phyloP scores from a whole-genome alignment of 1,140 invertebrate species.

The Magallana angulata region DNA sequence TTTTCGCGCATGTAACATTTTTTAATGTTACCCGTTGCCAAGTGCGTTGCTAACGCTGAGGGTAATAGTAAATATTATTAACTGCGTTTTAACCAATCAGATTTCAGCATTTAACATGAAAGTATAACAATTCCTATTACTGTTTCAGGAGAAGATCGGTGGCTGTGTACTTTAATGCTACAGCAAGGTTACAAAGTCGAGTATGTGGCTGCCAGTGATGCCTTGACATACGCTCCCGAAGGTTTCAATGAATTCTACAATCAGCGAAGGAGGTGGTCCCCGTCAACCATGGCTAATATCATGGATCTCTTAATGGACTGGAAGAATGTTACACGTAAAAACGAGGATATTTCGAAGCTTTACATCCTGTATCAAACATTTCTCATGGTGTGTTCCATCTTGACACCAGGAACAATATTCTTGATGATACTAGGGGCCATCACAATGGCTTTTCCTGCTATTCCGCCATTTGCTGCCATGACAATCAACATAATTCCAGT shows the following conservation, averaged over 20 bases:
- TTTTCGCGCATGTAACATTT: no score
- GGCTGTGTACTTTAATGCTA: slow-evolving; percentile 84
- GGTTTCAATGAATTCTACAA: slow-evolving; percentile 84
- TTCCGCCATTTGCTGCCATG: slow-evolving; percentile 80
- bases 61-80: no score
- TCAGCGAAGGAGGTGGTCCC: slow-evolving; percentile 84
- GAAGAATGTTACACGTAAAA: slow-evolving; percentile 73
- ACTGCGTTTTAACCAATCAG: no score
- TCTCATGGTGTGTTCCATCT: slow-evolving; percentile 81
- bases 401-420: slow-evolving; percentile 85
- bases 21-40: no score
- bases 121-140: no score
- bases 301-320: slow-evolving; percentile 81
- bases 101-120: no score
- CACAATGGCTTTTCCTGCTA: slow-evolving; percentile 78
- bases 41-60: no score
- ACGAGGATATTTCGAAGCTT: slow-evolving; percentile 68
- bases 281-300: slow-evolving; percentile 85
- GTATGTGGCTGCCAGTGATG: slow-evolving; percentile 84
- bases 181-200: slow-evolving; percentile 84
- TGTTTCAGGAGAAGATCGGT: slow-evolving; percentile 83
- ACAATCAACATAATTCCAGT: slow-evolving; percentile 81
- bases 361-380: slow-evolving; percentile 74
- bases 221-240: slow-evolving; percentile 84
- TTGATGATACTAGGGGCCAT: slow-evolving; percentile 84